Evolutionary conservation across 2,888 invertebrate species (phyloP), one percentile per base, ranked within the genome.

Genomic region (Exocentrus adspersus): DNA sequence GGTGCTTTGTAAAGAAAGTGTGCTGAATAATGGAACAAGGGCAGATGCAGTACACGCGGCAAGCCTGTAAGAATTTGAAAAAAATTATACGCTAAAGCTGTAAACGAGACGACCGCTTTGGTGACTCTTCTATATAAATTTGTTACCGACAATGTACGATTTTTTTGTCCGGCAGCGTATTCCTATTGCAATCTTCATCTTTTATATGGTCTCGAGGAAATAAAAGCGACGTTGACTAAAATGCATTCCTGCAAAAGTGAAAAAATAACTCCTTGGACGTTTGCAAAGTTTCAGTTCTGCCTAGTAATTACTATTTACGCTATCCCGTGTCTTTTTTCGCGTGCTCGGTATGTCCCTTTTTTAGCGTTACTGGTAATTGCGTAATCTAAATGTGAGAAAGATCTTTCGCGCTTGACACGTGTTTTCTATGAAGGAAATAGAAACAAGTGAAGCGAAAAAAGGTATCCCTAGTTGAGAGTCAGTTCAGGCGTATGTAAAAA

Each of bases 121-220:
- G 62, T 48, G 54, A 37, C 50, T 73, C 76, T 75, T 77, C 75
- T 78, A n/a, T n/a, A 78, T 78, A 77, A 77, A 77, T 77, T 77
- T 78, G 76, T 77, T 69, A 64, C 70, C 72, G 30, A 70, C 71
- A 72, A 71, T 76, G 68, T 52, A 42, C 69, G 72, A 58, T 48
- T 37, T 52, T n/a, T n/a, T 56, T 10, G 2, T 37, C 37, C 2
- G 37, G 3, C 14, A 37, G 46, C 53, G 42, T 19, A 46, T 17
- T 37, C 14, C n/a, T 46, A 58, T 28, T 5, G 32, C 12, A 30
- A 28, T 50, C 1, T 4, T 12, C 50, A n/a, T n/a, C n/a, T n/a
- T n/a, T n/a, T n/a, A n/a, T n/a, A n/a, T n/a, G n/a, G n/a, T n/a
- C n/a, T n/a, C n/a, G n/a, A n/a, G n/a, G n/a, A n/a, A n/a, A n/a